Evolutionary conservation across 2,797 vertebrate genomes (phyloP).

Genomic region (Hippocampus kuda): DNA sequence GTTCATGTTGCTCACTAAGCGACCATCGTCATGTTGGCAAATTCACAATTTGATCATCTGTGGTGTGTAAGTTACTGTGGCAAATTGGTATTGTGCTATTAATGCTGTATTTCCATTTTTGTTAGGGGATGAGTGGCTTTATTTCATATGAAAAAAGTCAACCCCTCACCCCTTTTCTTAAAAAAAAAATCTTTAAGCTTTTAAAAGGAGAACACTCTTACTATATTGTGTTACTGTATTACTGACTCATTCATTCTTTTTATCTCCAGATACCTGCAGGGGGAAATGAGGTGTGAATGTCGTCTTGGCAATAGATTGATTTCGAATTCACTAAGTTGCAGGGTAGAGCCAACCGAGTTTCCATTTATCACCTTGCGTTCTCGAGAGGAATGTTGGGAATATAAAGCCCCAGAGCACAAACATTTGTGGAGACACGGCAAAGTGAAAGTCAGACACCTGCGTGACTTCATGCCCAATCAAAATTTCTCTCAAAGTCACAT

Average conservation of each 20-base stretch:
- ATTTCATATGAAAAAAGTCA: not conserved
- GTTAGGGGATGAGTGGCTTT: not conserved
- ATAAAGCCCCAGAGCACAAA: not conserved
- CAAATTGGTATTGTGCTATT: not conserved
- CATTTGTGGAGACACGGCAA: not conserved
- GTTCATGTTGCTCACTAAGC: not conserved
- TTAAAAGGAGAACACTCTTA: too few species aligned
- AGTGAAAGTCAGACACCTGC: not conserved
- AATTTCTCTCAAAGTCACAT: conserved; percentile 7
- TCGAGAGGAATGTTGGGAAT: not conserved
- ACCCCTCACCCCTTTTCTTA: rapidly evolving
- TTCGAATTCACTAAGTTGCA: not conserved
- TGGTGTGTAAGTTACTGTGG: not conserved
- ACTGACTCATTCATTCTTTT: not conserved
- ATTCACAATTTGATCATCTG: not conserved
- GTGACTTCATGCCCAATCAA: conserved; percentile 9
- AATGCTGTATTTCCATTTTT: not conserved
- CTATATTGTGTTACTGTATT: not conserved
- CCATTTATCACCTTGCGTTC: not conserved
- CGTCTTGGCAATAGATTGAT: conserved; percentile 4
- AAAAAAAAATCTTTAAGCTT: not conserved
- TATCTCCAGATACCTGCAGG: not conserved
- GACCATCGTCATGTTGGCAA: not conserved
- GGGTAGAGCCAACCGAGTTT: not conserved
- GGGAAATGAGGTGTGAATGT: conserved; percentile 1